Percentiles rank a stretch among this genome's conserved stretches.
phyloP scores from a whole-genome alignment of 2,888 invertebrate species.

The Neria commutata region DNA sequence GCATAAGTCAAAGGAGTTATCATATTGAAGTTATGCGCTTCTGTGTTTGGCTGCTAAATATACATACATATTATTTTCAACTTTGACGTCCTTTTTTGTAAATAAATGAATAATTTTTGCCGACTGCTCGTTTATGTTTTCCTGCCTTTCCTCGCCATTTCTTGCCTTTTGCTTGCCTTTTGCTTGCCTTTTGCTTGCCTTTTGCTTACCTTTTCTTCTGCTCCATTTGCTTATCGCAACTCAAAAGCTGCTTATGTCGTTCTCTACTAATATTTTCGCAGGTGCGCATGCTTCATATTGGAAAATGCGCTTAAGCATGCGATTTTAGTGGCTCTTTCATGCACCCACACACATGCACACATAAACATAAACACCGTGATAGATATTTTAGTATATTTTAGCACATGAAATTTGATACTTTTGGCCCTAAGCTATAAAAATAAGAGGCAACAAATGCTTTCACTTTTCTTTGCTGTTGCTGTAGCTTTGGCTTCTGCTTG shows the following conservation, averaged over 20 bases:
- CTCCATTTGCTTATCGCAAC: background rate
- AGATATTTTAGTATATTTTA: constrained; percentile 10
- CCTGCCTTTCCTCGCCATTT: no score
- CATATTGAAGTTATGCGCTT: no score
- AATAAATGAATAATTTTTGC: no score
- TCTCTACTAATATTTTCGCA: background rate
- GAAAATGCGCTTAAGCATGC: background rate
- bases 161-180: no score
- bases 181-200: no score
- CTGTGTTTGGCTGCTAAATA: no score
- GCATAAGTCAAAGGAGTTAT: no score
- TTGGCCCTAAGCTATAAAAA: background rate
- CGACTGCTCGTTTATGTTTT: no score
- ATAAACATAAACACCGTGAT: no score
- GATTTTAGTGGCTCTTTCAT: constrained; percentile 11
- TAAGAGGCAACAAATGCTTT: constrained; percentile 38
- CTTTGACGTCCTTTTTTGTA: no score
- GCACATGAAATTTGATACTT: constrained; percentile 39
- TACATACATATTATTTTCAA: no score
- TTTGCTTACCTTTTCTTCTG: background rate
- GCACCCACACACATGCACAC: no score
- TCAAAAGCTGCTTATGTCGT: background rate
- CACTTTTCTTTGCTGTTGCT: constrained; percentile 32
- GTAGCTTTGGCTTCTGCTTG: constrained; percentile 7
- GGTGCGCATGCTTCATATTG: background rate